phyloP scores from a whole-genome alignment of 1,140 invertebrate genomes.

The Drosophila azteca region DNA sequence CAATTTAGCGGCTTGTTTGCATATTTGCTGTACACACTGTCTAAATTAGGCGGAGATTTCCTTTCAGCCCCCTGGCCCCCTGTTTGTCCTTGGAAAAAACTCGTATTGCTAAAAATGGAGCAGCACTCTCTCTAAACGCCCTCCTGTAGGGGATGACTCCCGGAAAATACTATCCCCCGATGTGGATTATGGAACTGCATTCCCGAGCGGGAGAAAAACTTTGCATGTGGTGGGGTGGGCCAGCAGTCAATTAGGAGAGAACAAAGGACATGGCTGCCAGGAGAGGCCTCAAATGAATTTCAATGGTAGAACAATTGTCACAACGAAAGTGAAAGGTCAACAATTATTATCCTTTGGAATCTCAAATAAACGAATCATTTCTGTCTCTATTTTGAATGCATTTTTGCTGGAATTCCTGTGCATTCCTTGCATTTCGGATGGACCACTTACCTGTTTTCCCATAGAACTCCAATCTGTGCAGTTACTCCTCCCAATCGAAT shows the following conservation, averaged over 20 bases:
- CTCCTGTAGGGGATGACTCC: too few species aligned
- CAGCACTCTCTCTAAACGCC: too few species aligned
- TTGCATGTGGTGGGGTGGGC: not conserved
- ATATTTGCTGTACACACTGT: constrained; percentile 74
- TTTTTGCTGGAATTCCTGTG: too few species aligned
- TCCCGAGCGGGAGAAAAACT: constrained; percentile 4
- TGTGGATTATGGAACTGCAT: constrained; percentile 6
- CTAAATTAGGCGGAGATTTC: constrained; percentile 71
- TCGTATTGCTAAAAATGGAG: constrained; percentile 1
- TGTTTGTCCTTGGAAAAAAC: constrained; percentile 9
- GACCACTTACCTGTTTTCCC: too few species aligned
- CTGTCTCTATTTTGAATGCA: not conserved
- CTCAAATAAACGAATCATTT: not conserved
- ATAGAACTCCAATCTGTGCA: too few species aligned
- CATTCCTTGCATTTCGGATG: too few species aligned
- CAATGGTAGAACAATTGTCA: too few species aligned
- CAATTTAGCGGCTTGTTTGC: constrained; percentile 68
- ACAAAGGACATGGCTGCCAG: not conserved
- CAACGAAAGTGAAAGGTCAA: too few species aligned
- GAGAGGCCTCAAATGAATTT: too few species aligned
- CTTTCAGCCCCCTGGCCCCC: constrained; percentile 19
- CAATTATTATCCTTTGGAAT: too few species aligned
- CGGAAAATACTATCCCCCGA: constrained; percentile 8
- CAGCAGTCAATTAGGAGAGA: not conserved
- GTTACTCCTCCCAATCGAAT: too few species aligned